Evolutionary conservation across 1,140 invertebrate genomes (phyloP).

Genomic region (Drosophila pectinifera): DNA sequence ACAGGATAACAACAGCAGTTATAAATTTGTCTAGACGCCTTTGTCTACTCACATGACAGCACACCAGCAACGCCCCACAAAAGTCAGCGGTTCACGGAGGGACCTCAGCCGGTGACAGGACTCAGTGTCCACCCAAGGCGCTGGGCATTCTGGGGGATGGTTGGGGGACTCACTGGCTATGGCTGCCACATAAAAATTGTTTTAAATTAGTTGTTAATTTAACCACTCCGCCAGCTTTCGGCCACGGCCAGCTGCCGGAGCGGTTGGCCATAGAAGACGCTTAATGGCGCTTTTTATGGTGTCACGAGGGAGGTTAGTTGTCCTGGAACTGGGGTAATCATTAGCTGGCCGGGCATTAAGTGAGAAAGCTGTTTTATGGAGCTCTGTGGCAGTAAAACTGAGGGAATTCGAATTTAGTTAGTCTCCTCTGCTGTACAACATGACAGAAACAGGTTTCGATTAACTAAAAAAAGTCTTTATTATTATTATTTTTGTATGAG

Average conservation of each 20-base stretch:
- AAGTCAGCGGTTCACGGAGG: slow-evolving; percentile 22
- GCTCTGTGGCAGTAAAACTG: neutral
- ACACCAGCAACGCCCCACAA: slow-evolving; percentile 5
- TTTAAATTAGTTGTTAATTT: slow-evolving; percentile 78
- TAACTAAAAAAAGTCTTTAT: neutral
- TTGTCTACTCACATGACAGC: slow-evolving; percentile 66
- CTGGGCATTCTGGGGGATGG: neutral
- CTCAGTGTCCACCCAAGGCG: slow-evolving; percentile 19
- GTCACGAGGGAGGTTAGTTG: slow-evolving; percentile 30
- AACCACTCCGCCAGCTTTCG: slow-evolving; percentile 43
- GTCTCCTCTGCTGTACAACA: neutral
- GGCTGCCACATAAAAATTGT: slow-evolving; percentile 70
- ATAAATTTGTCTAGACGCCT: slow-evolving; percentile 78
- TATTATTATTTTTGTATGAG: neutral
- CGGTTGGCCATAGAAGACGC: slow-evolving; percentile 34
- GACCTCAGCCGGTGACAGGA: slow-evolving; percentile 34
- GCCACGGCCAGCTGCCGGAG: slow-evolving; percentile 17
- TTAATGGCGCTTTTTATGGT: slow-evolving; percentile 47
- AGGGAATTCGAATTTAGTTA: neutral
- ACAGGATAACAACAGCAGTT: slow-evolving; percentile 54
- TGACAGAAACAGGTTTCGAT: neutral
- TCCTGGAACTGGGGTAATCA: slow-evolving; percentile 25
- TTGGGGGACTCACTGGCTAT: slow-evolving; percentile 5
- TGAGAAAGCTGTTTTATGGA: slow-evolving; percentile 27
- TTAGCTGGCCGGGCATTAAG: slow-evolving; percentile 29